A percentile compares a stretch with the other conserved stretches of the same genome.
Conservation (phyloP, 2,888 invertebrate genomes). For the Zonitis immaculata region DNA sequence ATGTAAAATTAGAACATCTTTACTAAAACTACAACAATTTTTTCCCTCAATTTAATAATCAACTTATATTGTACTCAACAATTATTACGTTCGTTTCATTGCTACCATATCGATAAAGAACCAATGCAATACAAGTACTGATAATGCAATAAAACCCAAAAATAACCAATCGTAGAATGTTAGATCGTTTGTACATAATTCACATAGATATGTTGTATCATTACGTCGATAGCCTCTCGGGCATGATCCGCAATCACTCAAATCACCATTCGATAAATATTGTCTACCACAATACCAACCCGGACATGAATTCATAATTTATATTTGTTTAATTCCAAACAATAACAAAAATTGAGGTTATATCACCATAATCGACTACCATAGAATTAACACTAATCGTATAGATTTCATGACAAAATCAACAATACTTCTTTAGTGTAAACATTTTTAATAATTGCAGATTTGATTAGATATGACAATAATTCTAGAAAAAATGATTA, state of each 20-base stretch:
- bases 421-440: too few relatives aligned
- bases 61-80: background rate
- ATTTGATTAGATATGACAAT: too few relatives aligned
- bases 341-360: slow-evolving; percentile 7
- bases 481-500: too few relatives aligned
- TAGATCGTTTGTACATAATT: slow-evolving; percentile 70
- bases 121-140: slow-evolving; percentile 86
- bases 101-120: slow-evolving; percentile 86
- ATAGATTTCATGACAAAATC: background rate
- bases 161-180: slow-evolving; percentile 90
- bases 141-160: slow-evolving; percentile 87
- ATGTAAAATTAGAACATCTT: slow-evolving; percentile 72
- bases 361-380: background rate
- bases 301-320: slow-evolving; percentile 58
- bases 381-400: background rate
- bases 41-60: too few relatives aligned
- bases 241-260: slow-evolving; percentile 82
- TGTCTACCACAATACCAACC: slow-evolving; percentile 81
- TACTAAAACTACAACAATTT: slow-evolving; percentile 57
- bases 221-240: slow-evolving; percentile 76
- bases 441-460: too few relatives aligned
- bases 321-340: slow-evolving; percentile 27
- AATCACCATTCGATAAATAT: slow-evolving; percentile 61
- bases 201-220: slow-evolving; percentile 70
- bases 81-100: slow-evolving; percentile 62